Evolutionary conservation across 2,113 vertebrate species (phyloP).

Genomic region (Ceyx melanurus): DNA sequence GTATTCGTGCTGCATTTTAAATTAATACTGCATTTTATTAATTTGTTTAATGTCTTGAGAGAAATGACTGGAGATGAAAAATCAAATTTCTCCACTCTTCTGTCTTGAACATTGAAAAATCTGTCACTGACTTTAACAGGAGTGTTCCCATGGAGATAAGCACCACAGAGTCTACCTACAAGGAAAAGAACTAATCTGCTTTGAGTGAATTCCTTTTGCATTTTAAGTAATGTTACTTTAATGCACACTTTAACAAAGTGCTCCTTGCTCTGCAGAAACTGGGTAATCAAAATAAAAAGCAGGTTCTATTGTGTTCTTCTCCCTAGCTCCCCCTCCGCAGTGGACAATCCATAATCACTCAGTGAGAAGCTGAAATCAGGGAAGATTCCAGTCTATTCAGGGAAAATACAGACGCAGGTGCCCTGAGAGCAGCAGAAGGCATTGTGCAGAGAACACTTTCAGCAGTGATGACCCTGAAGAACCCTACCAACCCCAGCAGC

Average conservation of each 20-base stretch:
- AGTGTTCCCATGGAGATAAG: constrained; percentile 66
- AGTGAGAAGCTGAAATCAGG: constrained; percentile 27
- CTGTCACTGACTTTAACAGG: constrained; percentile 52
- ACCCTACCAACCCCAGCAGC: background rate
- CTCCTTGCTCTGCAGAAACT: constrained; percentile 36
- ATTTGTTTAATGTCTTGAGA: background rate
- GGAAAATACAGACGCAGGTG: background rate
- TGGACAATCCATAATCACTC: constrained; percentile 37
- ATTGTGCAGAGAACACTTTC: constrained; percentile 11
- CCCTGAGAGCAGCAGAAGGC: constrained; percentile 28
- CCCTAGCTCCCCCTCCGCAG: background rate
- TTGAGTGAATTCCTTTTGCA: constrained; percentile 54
- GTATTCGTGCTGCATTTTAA: constrained; percentile 18
- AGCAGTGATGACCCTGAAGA: background rate
- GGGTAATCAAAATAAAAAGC: constrained; percentile 54
- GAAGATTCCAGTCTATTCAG: constrained; percentile 6
- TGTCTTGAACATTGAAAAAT: constrained; percentile 49
- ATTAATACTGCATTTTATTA: constrained; percentile 13
- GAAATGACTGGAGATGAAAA: constrained; percentile 25
- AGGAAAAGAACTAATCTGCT: constrained; percentile 43
- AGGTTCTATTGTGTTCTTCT: constrained; percentile 13
- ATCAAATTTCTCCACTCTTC: constrained; percentile 19
- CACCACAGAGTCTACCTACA: constrained; percentile 41
- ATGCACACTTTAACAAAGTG: constrained; percentile 28
- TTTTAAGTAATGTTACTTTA: constrained; percentile 52